phyloP scores from a whole-genome alignment of 2,113 vertebrate species.

The Chaetops frenatus region DNA sequence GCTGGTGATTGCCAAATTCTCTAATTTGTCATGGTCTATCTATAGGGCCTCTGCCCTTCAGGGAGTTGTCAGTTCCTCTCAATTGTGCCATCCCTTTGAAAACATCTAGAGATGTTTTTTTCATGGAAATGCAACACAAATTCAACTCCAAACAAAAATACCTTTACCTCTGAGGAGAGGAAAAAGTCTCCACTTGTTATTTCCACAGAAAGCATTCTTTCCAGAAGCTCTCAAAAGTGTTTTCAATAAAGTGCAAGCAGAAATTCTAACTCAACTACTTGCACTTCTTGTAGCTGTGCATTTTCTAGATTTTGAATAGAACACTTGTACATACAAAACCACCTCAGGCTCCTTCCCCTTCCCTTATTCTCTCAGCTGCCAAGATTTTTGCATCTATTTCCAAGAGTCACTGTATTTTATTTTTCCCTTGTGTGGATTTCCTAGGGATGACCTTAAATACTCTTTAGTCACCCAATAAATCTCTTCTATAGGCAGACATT shows the following conservation, averaged over 20 bases:
- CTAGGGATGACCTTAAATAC: not conserved
- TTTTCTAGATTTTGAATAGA: not conserved
- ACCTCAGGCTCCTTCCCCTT: not conserved
- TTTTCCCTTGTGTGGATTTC: not conserved
- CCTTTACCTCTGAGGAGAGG: rapidly evolving
- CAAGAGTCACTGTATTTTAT: not conserved
- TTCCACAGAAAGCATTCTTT: not conserved
- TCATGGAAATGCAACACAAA: not conserved
- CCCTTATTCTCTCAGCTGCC: not conserved
- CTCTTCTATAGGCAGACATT: not conserved
- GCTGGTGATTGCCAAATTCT: not conserved
- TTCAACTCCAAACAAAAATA: not conserved
- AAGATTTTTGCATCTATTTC: not conserved
- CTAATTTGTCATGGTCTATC: not conserved
- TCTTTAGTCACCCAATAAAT: not conserved
- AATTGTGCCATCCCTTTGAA: not conserved
- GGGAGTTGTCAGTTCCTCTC: not conserved
- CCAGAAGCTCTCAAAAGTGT: not conserved
- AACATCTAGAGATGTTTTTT: not conserved
- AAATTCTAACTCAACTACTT: not conserved
- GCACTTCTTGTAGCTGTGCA: not conserved
- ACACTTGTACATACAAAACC: not conserved
- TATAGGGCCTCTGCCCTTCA: not conserved
- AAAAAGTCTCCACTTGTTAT: not conserved
- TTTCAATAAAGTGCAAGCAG: not conserved